Evolutionary conservation across 2,888 invertebrate species (phyloP), one percentile per base, ranked within the genome.

Genomic region (Eilema sororculum): DNA sequence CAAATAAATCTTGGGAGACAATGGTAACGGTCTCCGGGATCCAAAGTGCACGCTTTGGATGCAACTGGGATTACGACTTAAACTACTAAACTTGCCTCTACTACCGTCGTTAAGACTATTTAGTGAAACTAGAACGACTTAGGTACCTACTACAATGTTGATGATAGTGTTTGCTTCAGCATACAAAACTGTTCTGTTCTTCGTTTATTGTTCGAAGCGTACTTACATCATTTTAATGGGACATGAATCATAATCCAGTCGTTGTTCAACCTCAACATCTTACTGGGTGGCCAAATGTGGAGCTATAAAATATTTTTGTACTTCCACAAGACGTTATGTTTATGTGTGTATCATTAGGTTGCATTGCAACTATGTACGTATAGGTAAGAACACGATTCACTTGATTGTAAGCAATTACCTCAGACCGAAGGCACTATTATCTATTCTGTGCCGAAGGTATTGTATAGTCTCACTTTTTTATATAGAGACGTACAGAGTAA

Each of bases 221-320:
- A 20, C 37, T 25, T 63, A 46, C 13, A 20, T 37, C 63, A 25
- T 63, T 63, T 24, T 46, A 63, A 63, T 63, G 25, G 25, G 16
- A 20, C 13, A 6, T 46, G 46, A 28, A 33, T 60, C 9, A 60
- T 10, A 10, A n/a, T 30, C n/a, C n/a, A 33, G 8, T 33, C n/a
- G 33, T 60, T 30, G n/a, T n/a, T 33, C n/a, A n/a, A n/a, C n/a
- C 9, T 33, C n/a, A 30, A 60, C 6, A n/a, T 22, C 16, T 41
- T 24, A 22, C 16, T 62, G 24, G 9, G 16, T 25, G 41, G 8
- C 16, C 6, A 62, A 16, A 25, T 37, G 24, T 22, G n/a, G n/a
- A 22, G 13, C 22, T 13, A 61, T 13, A 12, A 22, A 13, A 13
- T 22, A 59, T 30, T 30, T 30, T 59, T 30, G 28, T 30, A 13